Percentiles rank a stretch among this genome's conserved stretches.
Conservation (phyloP, 2,113 vertebrate genomes). For the Phrynosoma platyrhinos region DNA sequence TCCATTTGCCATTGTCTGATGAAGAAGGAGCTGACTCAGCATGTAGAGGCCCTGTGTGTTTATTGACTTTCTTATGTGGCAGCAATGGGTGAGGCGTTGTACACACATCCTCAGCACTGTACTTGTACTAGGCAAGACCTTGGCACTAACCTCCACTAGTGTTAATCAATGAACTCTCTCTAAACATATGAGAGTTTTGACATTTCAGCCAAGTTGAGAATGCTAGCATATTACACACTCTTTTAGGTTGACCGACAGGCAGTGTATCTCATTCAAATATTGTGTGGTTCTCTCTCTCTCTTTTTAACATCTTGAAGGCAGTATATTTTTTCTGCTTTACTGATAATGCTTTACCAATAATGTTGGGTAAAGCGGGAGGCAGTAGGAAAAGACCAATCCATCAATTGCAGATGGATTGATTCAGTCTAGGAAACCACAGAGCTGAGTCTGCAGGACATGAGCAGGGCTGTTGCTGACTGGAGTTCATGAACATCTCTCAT, state of each 20-base stretch:
- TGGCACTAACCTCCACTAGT: slow-evolving; percentile 8
- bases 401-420: no score
- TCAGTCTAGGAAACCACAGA: no score
- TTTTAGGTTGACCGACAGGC: background rate
- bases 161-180: slow-evolving; percentile 9
- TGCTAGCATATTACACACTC: background rate
- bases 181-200: background rate
- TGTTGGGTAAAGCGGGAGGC: no score
- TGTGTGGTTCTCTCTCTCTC: no score
- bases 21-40: slow-evolving; percentile 52
- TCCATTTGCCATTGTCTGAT: slow-evolving; percentile 41
- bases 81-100: background rate
- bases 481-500: no score
- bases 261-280: background rate
- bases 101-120: background rate
- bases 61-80: slow-evolving; percentile 43
- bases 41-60: slow-evolving; percentile 29
- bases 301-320: no score
- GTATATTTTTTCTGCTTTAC: no score
- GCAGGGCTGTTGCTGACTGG: no score
- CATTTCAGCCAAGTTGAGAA: background rate
- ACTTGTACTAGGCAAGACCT: slow-evolving; percentile 3
- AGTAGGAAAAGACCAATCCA: no score
- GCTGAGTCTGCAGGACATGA: no score
- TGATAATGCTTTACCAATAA: no score